phyloP scores from a whole-genome alignment of 2,888 invertebrate species.

The Megalurothrips usitatus region DNA sequence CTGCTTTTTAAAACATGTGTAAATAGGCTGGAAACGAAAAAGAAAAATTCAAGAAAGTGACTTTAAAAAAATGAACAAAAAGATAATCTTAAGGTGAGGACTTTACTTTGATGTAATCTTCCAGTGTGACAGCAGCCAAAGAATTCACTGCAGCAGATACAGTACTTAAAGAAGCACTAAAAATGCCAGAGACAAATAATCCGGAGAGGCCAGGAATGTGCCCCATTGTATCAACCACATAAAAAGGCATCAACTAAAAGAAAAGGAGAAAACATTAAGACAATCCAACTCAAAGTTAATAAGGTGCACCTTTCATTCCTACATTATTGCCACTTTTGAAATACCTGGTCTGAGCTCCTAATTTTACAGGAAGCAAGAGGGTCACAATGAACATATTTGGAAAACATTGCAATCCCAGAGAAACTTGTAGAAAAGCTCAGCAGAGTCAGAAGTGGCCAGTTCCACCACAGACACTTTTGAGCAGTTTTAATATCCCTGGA shows the following conservation, averaged over 20 bases:
- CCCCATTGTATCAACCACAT: constrained; percentile 61
- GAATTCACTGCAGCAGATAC: constrained; percentile 92
- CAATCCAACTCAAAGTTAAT: neutral
- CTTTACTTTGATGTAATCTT: constrained; percentile 59
- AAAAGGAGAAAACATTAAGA: neutral
- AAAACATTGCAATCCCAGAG: constrained; percentile 79
- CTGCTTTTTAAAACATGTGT: constrained; percentile 43
- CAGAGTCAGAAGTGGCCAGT: constrained; percentile 70
- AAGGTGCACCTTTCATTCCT: neutral
- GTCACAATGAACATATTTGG: constrained; percentile 77
- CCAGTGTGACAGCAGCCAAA: constrained; percentile 82
- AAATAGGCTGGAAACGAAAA: constrained; percentile 45
- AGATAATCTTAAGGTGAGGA: constrained; percentile 59
- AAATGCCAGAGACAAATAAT: constrained; percentile 70
- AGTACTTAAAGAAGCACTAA: constrained; percentile 60
- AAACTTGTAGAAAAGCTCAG: constrained; percentile 68
- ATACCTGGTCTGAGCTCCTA: constrained; percentile 61
- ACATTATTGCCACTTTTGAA: too few species aligned
- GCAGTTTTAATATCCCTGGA: constrained; percentile 58
- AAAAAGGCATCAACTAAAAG: constrained; percentile 63
- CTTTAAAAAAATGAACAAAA: neutral
- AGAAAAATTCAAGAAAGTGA: neutral
- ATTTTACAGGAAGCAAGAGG: constrained; percentile 60
- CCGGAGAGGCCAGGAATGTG: constrained; percentile 76
- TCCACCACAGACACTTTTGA: constrained; percentile 70